Percentiles rank a stretch among this genome's conserved stretches.
These are phyloP conservation scores for Pteropus rufus DNA, from an alignment of 2,797 vertebrate species.

Conservation along the genomic window DNA sequence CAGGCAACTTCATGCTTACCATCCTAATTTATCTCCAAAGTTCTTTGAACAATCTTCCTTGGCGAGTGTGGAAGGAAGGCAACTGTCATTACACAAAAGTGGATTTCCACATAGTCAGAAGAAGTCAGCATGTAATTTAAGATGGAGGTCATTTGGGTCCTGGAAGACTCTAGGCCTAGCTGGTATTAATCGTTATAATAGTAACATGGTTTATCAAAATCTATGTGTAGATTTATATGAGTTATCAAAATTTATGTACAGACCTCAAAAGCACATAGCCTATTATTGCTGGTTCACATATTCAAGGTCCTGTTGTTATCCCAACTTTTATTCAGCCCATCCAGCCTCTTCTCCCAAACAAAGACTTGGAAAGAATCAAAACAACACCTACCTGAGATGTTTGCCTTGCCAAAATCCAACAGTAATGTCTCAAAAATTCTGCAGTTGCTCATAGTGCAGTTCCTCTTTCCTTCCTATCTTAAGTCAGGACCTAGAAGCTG, in stretches of 20 bases:
- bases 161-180: background rate
- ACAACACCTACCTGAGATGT: background rate
- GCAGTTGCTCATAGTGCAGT: background rate
- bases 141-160: background rate
- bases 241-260: background rate
- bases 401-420: background rate
- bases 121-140: background rate
- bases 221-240: background rate
- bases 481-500: background rate
- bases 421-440: background rate
- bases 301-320: background rate
- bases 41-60: background rate
- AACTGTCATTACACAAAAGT: background rate
- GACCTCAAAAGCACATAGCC: background rate
- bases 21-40: background rate
- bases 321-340: background rate
- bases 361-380: conserved; percentile 19
- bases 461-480: background rate
- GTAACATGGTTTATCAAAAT: background rate
- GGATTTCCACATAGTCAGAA: background rate
- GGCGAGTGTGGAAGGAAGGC: background rate
- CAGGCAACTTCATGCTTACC: background rate
- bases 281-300: background rate
- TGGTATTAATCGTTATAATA: background rate
- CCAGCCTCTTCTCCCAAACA: background rate